Percentiles rank a stretch among this genome's conserved stretches.
phyloP scores from a whole-genome alignment of 1,140 invertebrate genomes.

The Probaryconus sp. region DNA sequence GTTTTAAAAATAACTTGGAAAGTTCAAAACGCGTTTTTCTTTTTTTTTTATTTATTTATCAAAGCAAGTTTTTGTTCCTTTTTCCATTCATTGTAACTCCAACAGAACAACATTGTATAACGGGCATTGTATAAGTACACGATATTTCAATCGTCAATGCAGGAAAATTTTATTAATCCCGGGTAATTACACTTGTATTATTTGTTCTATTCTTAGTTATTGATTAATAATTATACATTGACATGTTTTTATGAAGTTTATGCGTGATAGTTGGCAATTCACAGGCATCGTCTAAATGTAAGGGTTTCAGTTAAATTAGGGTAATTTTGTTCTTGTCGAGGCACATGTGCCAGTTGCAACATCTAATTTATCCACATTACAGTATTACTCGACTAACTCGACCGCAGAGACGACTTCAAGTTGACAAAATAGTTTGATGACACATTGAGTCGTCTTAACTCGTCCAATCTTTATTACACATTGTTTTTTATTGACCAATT shows the following conservation, averaged over 20 bases:
- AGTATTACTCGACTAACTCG: slow-evolving; percentile 28
- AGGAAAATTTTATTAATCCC: too few relatives aligned
- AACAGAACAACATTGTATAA: too few relatives aligned
- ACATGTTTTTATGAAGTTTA: slow-evolving; percentile 12
- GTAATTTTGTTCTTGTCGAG: slow-evolving; percentile 41
- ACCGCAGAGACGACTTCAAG: slow-evolving; percentile 18
- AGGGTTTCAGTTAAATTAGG: slow-evolving; percentile 34
- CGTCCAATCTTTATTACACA: slow-evolving; percentile 23
- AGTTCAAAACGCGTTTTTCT: too few relatives aligned
- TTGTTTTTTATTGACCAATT: slow-evolving; percentile 19
- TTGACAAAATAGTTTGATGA: slow-evolving; percentile 43
- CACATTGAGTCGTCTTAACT: slow-evolving; percentile 35
- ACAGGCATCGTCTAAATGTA: slow-evolving; percentile 3
- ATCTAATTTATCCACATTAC: slow-evolving; percentile 44
- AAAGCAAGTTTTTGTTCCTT: too few relatives aligned
- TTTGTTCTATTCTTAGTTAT: slow-evolving; percentile 19
- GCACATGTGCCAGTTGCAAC: slow-evolving; percentile 30
- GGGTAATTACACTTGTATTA: slow-evolving; percentile 7
- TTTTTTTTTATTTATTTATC: too few relatives aligned
- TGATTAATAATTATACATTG: slow-evolving; percentile 2
- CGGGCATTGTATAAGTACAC: too few relatives aligned
- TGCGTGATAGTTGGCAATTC: slow-evolving; percentile 14
- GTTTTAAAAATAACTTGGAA: too few relatives aligned
- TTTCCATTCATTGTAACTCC: too few relatives aligned
- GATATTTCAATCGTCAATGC: too few relatives aligned